Conservation (phyloP, 2,888 invertebrate genomes). For the Yponomeuta malinellus region DNA sequence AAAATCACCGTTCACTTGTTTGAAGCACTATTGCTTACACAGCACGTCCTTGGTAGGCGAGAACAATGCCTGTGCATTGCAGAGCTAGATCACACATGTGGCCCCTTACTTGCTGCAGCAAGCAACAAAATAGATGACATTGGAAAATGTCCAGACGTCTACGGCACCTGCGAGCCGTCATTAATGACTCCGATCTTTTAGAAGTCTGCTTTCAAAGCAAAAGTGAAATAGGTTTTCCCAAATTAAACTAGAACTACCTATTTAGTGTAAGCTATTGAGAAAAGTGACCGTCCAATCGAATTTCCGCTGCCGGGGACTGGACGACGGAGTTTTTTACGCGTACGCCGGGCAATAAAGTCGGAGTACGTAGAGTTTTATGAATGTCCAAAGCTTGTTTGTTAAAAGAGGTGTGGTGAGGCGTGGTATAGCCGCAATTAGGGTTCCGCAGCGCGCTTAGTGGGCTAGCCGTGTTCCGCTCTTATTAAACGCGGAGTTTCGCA, state of each 20-base stretch:
- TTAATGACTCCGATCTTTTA: slow-evolving; percentile 13
- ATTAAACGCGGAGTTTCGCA: background rate
- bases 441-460: background rate
- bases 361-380: slow-evolving; percentile 7
- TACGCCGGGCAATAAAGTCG: slow-evolving; percentile 9
- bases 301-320: background rate
- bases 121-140: slow-evolving; percentile 50
- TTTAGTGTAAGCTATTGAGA: background rate
- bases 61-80: slow-evolving; percentile 51
- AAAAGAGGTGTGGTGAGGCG: slow-evolving; percentile 11
- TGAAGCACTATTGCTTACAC: slow-evolving; percentile 39
- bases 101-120: slow-evolving; percentile 45
- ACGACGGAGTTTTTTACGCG: slow-evolving; percentile 1
- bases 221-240: background rate
- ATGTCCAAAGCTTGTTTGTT: slow-evolving; percentile 12
- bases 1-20: slow-evolving; percentile 34
- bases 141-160: slow-evolving; percentile 39
- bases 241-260: background rate
- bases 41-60: slow-evolving; percentile 29
- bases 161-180: slow-evolving; percentile 21
- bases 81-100: slow-evolving; percentile 53
- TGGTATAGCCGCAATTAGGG: slow-evolving; percentile 6
- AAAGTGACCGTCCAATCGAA: background rate
- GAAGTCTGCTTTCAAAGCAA: background rate
- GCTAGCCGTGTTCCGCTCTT: background rate